Evolutionary conservation across 1,140 invertebrate genomes (phyloP).

Genomic region (Anoplophora glabripennis): DNA sequence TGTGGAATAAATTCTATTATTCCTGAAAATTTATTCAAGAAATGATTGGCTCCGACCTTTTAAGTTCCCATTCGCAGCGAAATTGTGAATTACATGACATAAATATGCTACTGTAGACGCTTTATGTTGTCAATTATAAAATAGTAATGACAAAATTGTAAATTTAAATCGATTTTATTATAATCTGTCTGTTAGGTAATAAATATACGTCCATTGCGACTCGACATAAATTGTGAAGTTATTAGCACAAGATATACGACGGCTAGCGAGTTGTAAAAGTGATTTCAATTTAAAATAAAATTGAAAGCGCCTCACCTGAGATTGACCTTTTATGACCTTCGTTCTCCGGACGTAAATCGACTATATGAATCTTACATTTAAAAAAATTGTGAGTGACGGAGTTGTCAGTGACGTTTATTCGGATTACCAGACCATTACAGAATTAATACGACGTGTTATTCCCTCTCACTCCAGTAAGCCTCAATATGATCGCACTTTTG

Average conservation of each 20-base stretch:
- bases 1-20: neutral
- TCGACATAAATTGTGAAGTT: constrained; percentile 1
- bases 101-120: constrained; percentile 10
- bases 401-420: too few relatives aligned
- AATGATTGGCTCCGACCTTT: constrained; percentile 10
- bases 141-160: constrained; percentile 8
- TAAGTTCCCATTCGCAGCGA: constrained; percentile 2
- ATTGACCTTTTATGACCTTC: too few relatives aligned
- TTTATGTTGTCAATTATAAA: constrained; percentile 18
- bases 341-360: too few relatives aligned
- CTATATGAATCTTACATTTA: too few relatives aligned
- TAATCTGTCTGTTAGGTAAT: constrained; percentile 9
- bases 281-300: too few relatives aligned
- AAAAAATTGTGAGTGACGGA: too few relatives aligned
- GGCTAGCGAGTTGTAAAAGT: too few relatives aligned
- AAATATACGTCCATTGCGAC: constrained; percentile 1
- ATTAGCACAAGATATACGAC: constrained; percentile 1
- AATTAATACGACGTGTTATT: too few relatives aligned
- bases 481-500: too few relatives aligned
- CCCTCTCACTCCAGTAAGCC: too few relatives aligned
- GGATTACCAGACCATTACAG: too few relatives aligned
- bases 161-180: constrained; percentile 15
- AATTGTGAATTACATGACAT: constrained; percentile 13
- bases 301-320: too few relatives aligned
- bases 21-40: neutral